These are phyloP conservation scores for Melanotaenia maccullochi DNA, from an alignment of 2,797 vertebrate species.

Conservation along the genomic window DNA sequence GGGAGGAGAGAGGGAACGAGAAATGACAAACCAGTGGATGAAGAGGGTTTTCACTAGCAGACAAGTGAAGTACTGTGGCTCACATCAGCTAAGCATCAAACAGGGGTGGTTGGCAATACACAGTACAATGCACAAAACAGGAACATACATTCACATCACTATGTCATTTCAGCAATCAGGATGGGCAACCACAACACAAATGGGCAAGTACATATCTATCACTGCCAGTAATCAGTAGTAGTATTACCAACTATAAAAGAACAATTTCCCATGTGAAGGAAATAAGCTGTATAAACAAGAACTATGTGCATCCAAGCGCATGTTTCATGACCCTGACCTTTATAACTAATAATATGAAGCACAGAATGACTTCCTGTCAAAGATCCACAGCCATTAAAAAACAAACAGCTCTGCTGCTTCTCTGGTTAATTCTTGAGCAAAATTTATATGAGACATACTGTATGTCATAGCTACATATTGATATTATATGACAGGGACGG, in stretches of 20 bases:
- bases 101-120: conserved; percentile 48
- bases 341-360: conserved; percentile 55
- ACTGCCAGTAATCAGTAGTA: not conserved
- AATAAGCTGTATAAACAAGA: conserved; percentile 18
- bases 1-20: conserved; percentile 7
- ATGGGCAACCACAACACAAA: conserved; percentile 8
- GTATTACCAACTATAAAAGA: not conserved
- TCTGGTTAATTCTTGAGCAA: not conserved
- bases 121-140: conserved; percentile 64
- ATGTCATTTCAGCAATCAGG: not conserved
- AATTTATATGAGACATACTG: not conserved
- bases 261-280: not conserved
- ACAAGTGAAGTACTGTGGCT: conserved; percentile 72
- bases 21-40: conserved; percentile 38
- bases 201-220: not conserved
- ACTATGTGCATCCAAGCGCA: conserved; percentile 12
- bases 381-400: conserved; percentile 18
- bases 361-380: conserved; percentile 58
- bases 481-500: not conserved
- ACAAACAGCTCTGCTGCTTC: conserved; percentile 15
- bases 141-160: conserved; percentile 57
- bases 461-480: not conserved
- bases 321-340: conserved; percentile 41
- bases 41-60: conserved; percentile 54
- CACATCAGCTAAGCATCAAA: conserved; percentile 52